Evolutionary conservation across 2,888 invertebrate species (phyloP), one percentile per base, ranked within the genome.

Genomic region (Drosophila phalerata): DNA sequence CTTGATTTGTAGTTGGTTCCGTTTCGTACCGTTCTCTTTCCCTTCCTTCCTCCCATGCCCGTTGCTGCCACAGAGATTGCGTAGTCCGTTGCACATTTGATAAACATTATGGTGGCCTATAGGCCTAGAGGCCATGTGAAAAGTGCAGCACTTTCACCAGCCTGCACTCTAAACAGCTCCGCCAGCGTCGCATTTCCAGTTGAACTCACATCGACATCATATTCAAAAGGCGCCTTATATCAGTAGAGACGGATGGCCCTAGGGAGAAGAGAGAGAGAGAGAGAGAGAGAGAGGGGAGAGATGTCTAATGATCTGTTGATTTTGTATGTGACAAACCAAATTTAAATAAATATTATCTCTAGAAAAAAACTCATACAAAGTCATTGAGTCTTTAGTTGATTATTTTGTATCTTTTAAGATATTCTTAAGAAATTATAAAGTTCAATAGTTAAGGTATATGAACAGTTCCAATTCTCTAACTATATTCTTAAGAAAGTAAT

Each of bases 131-230:
- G 48, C 37, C 79, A 72, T 73, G 87, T 69, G 76, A 79, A 85
- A 82, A 79, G 77, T 77, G 85, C 70, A 40, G 77, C 85, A 88
- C 83, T 88, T 84, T 87, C 83, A 71, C 88, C 82, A 57, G 19
- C 55, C 13, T 34, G 22, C 22, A 25, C 72, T 40, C 17, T 42
- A 32, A 49, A 49, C 32, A 32, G 11, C 28, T 42, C 47, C 51
- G 40, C 45, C 38, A 49, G 19, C 32, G 53, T 37, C 49, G 42
- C 68, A 49, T 69, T 75, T 57, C 67, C 79, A 72, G 48, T 69
- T 74, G 51, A 81, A 62, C 78, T 69, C 64, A 67, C 79, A 77
- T 58, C 28, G 64, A 69, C 70, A 70, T 76, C 79, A 76, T 69
- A 76, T 66, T 76, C n/a, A 66, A 65, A 48, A 62, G 53, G 56